These are phyloP conservation scores for Ophion ellenae DNA, from an alignment of 2,888 invertebrate genomes.

Conservation along the genomic window DNA sequence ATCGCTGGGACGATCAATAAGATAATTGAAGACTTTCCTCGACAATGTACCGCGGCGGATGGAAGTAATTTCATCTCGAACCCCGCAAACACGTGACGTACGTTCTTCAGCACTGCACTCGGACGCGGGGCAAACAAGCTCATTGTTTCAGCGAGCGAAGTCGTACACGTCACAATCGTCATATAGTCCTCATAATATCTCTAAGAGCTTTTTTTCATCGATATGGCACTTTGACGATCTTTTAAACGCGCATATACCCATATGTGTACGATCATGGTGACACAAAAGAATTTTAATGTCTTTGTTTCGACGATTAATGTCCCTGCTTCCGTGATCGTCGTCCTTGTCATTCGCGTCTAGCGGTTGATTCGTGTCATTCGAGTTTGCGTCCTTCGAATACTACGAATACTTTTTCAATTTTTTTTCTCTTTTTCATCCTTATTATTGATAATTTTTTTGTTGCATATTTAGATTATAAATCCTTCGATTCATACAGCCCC, in stretches of 20 bases:
- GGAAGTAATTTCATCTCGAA: conserved; percentile 74
- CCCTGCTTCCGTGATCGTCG: neutral
- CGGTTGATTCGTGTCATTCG: too few relatives aligned
- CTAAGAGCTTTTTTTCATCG: conserved; percentile 11
- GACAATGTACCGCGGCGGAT: conserved; percentile 72
- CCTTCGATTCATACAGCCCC: too few relatives aligned
- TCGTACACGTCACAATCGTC: conserved; percentile 25
- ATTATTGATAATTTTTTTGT: too few relatives aligned
- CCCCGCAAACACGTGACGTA: neutral
- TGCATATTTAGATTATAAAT: too few relatives aligned
- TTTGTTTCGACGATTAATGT: neutral
- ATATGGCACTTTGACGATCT: conserved; percentile 38
- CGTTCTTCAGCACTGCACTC: conserved; percentile 46
- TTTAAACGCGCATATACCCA: neutral
- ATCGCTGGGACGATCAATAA: conserved; percentile 76
- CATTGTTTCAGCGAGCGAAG: conserved; percentile 52
- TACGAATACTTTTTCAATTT: too few relatives aligned
- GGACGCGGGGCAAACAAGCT: conserved; percentile 57
- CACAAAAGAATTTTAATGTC: neutral
- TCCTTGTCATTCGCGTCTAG: too few relatives aligned
- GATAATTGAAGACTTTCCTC: conserved; percentile 79
- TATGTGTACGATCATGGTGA: neutral
- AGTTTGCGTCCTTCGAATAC: too few relatives aligned
- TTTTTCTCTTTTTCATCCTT: too few relatives aligned
- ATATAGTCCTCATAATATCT: conserved; percentile 29